Evolutionary conservation across 2,797 vertebrate species (phyloP).

Genomic region (Lagorchestes hirsutus): DNA sequence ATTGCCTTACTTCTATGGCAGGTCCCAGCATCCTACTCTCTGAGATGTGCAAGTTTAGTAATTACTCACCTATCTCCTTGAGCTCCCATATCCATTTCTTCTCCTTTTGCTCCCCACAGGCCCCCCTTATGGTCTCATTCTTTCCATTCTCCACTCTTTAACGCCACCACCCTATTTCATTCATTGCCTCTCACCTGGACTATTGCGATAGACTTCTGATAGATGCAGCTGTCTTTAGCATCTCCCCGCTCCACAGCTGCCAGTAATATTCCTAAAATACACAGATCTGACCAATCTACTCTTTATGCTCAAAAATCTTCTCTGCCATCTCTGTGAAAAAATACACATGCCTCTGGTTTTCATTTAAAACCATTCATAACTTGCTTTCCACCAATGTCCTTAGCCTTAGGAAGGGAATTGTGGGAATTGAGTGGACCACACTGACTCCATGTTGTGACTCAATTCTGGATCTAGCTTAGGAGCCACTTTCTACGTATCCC

Average conservation of each 20-base stretch:
- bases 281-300: neutral
- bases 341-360: neutral
- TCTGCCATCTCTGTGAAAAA: neutral
- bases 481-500: neutral
- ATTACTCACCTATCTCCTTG: neutral
- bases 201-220: neutral
- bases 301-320: neutral
- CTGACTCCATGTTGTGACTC: neutral
- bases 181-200: neutral
- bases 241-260: rapidly evolving
- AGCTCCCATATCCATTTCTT: neutral
- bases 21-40: neutral
- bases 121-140: too few relatives aligned
- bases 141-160: neutral
- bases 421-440: neutral
- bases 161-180: neutral
- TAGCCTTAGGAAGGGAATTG: neutral
- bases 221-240: neutral
- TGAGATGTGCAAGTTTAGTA: neutral
- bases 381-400: neutral
- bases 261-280: neutral
- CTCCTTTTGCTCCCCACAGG: neutral
- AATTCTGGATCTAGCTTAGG: neutral
- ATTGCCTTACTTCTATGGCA: neutral
- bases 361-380: neutral